These are phyloP conservation scores for Melanocharis versteri DNA, from an alignment of 2,113 vertebrate species.

Conservation along the genomic window DNA sequence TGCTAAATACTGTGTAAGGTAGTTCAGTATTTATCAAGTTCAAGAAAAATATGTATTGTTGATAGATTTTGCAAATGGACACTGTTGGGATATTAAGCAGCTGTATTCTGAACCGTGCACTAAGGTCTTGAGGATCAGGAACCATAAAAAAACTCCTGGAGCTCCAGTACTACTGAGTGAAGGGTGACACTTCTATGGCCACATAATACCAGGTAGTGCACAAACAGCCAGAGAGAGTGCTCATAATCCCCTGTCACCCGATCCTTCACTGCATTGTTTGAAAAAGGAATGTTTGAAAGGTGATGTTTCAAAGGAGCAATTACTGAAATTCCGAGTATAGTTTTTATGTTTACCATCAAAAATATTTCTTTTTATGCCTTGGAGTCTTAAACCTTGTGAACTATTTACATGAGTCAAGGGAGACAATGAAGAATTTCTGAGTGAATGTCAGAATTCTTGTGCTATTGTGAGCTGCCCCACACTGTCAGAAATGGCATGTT, in stretches of 20 bases:
- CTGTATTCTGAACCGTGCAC: not conserved
- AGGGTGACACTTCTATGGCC: not conserved
- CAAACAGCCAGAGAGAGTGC: not conserved
- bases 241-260: not conserved
- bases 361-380: not conserved
- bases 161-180: not conserved
- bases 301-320: not conserved
- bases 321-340: conserved; percentile 21
- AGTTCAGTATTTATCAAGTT: not conserved
- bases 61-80: not conserved
- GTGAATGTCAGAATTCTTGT: not conserved
- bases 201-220: not conserved
- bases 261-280: not conserved
- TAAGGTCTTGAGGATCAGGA: not conserved
- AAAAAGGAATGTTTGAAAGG: not conserved
- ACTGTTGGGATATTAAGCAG: not conserved
- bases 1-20: not conserved
- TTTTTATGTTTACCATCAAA: not conserved
- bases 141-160: not conserved
- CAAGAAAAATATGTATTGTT: not conserved
- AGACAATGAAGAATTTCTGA: not conserved
- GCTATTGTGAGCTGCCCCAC: not conserved
- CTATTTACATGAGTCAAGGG: not conserved
- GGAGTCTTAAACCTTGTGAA: not conserved
- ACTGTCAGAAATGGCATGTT: not conserved